Conservation (phyloP, 2,888 invertebrate species). For the Hirtodrosophila duncani region DNA sequence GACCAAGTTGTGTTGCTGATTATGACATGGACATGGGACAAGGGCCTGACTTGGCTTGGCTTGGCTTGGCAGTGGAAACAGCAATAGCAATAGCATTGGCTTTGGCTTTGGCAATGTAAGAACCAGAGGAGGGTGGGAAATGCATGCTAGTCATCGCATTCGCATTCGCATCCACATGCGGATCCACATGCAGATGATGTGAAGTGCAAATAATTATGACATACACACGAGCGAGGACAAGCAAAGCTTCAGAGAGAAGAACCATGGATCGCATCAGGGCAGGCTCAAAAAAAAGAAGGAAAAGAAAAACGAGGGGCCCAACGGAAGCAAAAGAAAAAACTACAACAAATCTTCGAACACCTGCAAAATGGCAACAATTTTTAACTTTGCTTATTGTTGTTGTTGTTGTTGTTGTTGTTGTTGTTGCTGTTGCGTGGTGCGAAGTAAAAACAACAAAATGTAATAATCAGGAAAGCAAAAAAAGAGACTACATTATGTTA, state of each 20-base stretch:
- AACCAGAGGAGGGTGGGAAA: no score
- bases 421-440: conserved; percentile 35
- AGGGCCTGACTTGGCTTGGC: no score
- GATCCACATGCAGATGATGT: conserved; percentile 56
- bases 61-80: no score
- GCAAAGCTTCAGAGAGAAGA: conserved; percentile 12
- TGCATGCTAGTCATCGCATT: conserved; percentile 4
- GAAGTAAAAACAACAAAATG: conserved; percentile 18
- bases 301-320: conserved; percentile 8
- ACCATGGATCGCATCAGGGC: no score
- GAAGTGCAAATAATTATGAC: conserved; percentile 72
- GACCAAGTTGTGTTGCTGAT: conserved; percentile 45
- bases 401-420: neutral
- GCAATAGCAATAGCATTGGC: no score
- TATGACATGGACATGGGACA: conserved; percentile 32
- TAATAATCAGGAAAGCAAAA: conserved; percentile 1
- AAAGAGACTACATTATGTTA: neutral
- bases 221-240: conserved; percentile 37
- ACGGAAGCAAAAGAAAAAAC: conserved; percentile 49
- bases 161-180: neutral
- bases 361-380: conserved; percentile 45
- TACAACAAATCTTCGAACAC: conserved; percentile 53
- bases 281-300: neutral
- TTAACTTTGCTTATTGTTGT: neutral
- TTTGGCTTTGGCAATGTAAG: no score